These are phyloP conservation scores for Fistularia tabacaria DNA, from an alignment of 2,797 vertebrate species.

Conservation along the genomic window DNA sequence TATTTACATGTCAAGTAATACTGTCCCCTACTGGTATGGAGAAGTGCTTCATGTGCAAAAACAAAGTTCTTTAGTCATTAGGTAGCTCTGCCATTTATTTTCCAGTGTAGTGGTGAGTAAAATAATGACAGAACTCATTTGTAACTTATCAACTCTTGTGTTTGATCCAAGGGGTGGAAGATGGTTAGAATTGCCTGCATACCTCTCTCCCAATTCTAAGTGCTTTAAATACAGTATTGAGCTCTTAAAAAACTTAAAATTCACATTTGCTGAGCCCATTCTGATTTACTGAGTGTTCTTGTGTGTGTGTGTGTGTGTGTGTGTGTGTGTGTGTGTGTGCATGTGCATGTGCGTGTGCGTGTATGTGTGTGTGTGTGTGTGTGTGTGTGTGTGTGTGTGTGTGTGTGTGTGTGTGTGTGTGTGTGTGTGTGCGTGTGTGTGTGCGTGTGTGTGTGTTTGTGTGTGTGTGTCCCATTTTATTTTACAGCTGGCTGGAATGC, in stretches of 20 bases:
- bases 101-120: conserved; percentile 3
- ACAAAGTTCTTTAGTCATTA: conserved; percentile 2
- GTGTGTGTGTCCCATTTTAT: conserved; percentile 69
- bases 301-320: conserved; percentile 10
- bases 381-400: conserved; percentile 10
- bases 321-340: no score
- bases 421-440: conserved; percentile 32
- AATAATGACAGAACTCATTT: conserved; percentile 9
- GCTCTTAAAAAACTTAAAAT: conserved; percentile 51
- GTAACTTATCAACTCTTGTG: conserved; percentile 33
- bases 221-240: conserved; percentile 53
- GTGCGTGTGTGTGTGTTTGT: neutral
- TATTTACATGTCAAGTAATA: conserved; percentile 54
- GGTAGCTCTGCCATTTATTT: conserved; percentile 8
- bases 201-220: conserved; percentile 25
- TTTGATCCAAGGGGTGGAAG: conserved; percentile 39
- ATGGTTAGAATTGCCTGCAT: conserved; percentile 17
- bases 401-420: no score
- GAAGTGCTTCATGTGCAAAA: conserved; percentile 28
- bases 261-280: conserved; percentile 55
- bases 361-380: conserved; percentile 35
- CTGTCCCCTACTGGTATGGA: conserved; percentile 66
- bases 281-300: conserved; percentile 70
- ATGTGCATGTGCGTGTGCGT: conserved; percentile 31
- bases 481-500: conserved; percentile 74